A percentile compares a stretch with the other conserved stretches of the same genome.
These are phyloP conservation scores for Bufo gargarizans DNA, from an alignment of 2,113 vertebrate genomes.

Conservation along the genomic window DNA sequence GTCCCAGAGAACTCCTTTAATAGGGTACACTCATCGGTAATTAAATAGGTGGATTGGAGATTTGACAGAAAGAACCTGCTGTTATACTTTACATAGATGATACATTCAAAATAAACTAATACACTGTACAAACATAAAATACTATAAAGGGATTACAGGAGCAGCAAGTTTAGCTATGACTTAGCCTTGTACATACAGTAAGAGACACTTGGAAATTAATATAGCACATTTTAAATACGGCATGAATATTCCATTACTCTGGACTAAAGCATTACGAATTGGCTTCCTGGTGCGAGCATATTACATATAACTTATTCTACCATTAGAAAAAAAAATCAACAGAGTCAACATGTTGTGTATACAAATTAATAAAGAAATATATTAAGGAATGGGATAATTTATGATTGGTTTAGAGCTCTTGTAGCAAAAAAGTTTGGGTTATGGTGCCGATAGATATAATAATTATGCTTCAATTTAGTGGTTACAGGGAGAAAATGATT, in stretches of 20 bases:
- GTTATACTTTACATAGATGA: not conserved
- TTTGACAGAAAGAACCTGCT: not conserved
- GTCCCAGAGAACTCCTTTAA: not conserved
- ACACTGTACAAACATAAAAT: constrained; percentile 35
- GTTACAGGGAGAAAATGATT: too few relatives aligned
- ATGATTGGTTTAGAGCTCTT: not conserved
- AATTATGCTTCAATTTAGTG: too few relatives aligned
- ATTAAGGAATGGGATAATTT: not conserved
- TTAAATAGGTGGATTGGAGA: constrained; percentile 10
- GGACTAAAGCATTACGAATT: not conserved
- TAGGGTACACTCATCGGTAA: not conserved
- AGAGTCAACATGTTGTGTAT: constrained; percentile 2
- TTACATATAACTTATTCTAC: constrained; percentile 19
- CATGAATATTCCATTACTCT: constrained; percentile 16
- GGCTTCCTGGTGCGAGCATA: constrained; percentile 6
- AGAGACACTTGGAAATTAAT: constrained; percentile 22
- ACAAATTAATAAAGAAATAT: not conserved
- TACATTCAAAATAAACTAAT: not conserved
- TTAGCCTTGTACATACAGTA: constrained; percentile 5
- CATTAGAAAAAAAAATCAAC: not conserved
- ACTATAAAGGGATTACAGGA: constrained; percentile 9
- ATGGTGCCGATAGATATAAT: too few relatives aligned
- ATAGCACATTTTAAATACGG: constrained; percentile 4
- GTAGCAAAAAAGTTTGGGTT: not conserved
- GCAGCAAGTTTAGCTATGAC: not conserved